Evolutionary conservation across 1,140 invertebrate species (phyloP).

Genomic region (Bombus terrestris): DNA sequence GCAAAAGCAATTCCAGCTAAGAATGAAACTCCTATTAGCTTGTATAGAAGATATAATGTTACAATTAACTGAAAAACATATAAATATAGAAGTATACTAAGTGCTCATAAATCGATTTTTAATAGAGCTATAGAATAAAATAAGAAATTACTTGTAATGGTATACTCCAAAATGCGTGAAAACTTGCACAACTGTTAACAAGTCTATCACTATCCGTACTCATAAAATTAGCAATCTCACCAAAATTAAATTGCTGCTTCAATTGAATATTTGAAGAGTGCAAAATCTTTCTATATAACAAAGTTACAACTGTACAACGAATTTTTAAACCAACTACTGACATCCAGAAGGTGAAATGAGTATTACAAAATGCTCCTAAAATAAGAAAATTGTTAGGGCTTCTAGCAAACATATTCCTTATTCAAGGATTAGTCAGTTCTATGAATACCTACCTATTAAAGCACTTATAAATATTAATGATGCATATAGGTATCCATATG

Average conservation of each 20-base stretch:
- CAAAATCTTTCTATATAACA: conserved; percentile 94
- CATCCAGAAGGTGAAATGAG: conserved; percentile 96
- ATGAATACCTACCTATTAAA: conserved; percentile 83
- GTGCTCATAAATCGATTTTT: background rate
- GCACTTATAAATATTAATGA: conserved; percentile 87
- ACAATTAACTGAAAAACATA: conserved; percentile 87
- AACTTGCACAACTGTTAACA: conserved; percentile 97
- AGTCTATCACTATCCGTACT: conserved; percentile 97
- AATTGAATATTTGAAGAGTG: conserved; percentile 84
- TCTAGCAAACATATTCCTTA: background rate
- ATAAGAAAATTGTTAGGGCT: conserved; percentile 31
- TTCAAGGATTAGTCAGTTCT: background rate
- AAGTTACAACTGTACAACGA: conserved; percentile 90
- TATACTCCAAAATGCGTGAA: conserved; percentile 98
- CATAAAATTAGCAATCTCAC: conserved; percentile 98
- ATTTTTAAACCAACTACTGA: conserved; percentile 94
- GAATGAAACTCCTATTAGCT: conserved; percentile 95
- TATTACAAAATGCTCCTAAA: conserved; percentile 88
- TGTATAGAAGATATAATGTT: conserved; percentile 91
- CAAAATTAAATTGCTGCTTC: conserved; percentile 87
- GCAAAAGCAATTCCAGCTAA: conserved; percentile 94
- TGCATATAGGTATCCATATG: conserved; percentile 92
- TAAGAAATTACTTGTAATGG: conserved; percentile 90
- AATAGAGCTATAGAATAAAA: background rate
- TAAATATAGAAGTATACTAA: background rate